Evolutionary conservation across 1,140 invertebrate species (phyloP).

Genomic region (Apis mellifera): Amel_HAv3.1 CM009934.2:10805501-10806000

Average conservation of each 20-base stretch:
- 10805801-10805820: constrained; percentile 95
- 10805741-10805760: constrained; percentile 71
- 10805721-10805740: constrained; percentile 79
- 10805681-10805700: constrained; percentile 85
- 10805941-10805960: constrained; percentile 91
- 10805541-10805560: constrained; percentile 74
- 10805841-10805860: constrained; percentile 78
- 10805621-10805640: constrained; percentile 76
- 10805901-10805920: constrained; percentile 96
- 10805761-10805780: constrained; percentile 86
- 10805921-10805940: constrained; percentile 90
- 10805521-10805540: constrained; percentile 63
- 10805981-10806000: constrained; percentile 98
- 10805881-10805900: constrained; percentile 86
- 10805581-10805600: constrained; percentile 78
- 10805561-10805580: constrained; percentile 75
- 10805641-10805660: constrained; percentile 76
- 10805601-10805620: constrained; percentile 74
- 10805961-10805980: constrained; percentile 91
- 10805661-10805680: constrained; percentile 82
- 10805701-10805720: constrained; percentile 70
- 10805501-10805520: constrained; percentile 70
- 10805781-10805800: constrained; percentile 96
- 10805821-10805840: constrained; percentile 94
- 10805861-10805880: constrained; percentile 65